Percentiles rank a stretch among this genome's conserved stretches.
phyloP scores from a whole-genome alignment of 2,113 vertebrate species.

The Ictalurus punctatus region DNA sequence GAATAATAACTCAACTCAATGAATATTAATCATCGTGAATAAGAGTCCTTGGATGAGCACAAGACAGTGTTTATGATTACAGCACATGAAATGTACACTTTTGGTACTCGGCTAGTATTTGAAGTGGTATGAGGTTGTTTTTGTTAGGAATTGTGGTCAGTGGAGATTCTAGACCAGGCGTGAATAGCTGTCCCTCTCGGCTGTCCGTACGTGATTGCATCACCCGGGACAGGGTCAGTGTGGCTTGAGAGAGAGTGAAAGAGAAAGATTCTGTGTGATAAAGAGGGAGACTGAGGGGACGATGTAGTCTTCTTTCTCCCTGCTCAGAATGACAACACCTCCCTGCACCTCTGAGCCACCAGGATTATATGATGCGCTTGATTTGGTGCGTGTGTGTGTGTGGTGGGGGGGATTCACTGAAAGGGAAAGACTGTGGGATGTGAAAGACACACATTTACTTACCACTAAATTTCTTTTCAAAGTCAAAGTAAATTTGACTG shows the following conservation, averaged over 20 bases:
- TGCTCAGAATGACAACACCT: neutral
- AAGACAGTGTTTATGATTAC: neutral
- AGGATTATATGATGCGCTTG: slow-evolving; percentile 15
- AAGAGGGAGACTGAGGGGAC: neutral
- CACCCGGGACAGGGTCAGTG: neutral
- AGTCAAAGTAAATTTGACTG: neutral
- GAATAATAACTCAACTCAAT: neutral
- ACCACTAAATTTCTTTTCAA: neutral
- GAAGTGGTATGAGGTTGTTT: neutral
- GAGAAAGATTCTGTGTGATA: neutral
- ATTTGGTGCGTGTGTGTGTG: slow-evolving; percentile 8
- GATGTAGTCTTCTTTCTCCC: neutral
- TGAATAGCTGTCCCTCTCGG: neutral
- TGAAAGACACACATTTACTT: neutral
- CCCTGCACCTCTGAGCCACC: neutral
- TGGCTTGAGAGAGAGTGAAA: neutral
- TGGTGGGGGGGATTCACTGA: too few relatives aligned
- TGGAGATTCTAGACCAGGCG: neutral
- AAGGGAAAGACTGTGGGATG: neutral
- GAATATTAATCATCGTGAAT: neutral
- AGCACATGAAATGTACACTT: neutral
- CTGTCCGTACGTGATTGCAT: neutral
- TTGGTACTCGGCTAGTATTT: neutral
- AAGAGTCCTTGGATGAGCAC: neutral
- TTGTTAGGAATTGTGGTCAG: neutral